These are phyloP conservation scores for Adelphocoris suturalis DNA, from an alignment of 2,888 invertebrate species.

Conservation along the genomic window DNA sequence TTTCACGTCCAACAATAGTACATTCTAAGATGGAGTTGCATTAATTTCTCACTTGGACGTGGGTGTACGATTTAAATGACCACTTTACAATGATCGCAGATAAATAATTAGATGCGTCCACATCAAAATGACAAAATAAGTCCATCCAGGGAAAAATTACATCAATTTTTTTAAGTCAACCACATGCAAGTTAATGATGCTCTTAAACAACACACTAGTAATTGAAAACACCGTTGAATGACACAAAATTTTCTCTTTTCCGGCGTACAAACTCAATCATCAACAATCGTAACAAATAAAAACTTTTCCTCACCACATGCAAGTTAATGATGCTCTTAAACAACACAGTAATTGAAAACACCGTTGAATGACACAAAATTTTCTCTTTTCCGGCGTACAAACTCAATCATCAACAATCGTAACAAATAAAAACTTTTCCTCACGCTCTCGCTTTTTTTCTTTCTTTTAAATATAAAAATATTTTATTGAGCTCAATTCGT, in stretches of 20 bases:
- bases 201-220: not conserved
- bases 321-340: not conserved
- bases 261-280: not conserved
- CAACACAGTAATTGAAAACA: not conserved
- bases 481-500: conserved; percentile 51
- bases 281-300: conserved; percentile 27
- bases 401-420: not conserved
- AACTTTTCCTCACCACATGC: not conserved
- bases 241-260: not conserved
- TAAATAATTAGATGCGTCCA: too few species aligned
- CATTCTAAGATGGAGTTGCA: too few species aligned
- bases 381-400: not conserved
- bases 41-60: too few species aligned
- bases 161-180: not conserved
- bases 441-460: not conserved
- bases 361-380: conserved; percentile 9
- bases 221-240: not conserved
- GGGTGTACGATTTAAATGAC: too few species aligned
- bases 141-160: too few species aligned
- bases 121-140: too few species aligned
- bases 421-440: not conserved
- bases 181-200: not conserved
- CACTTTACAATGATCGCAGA: too few species aligned
- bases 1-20: too few species aligned
- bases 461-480: conserved; percentile 43